These are phyloP conservation scores for Epirrita christyi DNA, from an alignment of 2,888 invertebrate genomes.

Conservation along the genomic window DNA sequence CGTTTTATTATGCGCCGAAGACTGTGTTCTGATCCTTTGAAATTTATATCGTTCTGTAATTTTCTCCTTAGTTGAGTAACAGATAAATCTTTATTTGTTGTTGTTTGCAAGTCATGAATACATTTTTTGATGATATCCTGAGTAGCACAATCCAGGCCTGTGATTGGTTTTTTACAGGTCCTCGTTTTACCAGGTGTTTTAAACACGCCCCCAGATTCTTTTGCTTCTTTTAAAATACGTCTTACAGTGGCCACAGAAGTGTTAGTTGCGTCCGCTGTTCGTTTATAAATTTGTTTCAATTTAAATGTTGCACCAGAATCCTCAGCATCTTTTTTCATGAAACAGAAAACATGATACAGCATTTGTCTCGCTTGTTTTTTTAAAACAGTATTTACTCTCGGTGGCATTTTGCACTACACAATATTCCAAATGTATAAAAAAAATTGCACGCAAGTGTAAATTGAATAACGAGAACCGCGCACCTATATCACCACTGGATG, in stretches of 20 bases:
- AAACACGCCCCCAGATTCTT: not conserved
- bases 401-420: not conserved
- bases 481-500: not conserved
- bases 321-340: not conserved
- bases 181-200: not conserved
- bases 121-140: not conserved
- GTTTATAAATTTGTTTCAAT: not conserved
- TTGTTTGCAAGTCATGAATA: not conserved
- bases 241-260: not conserved
- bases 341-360: not conserved
- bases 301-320: not conserved
- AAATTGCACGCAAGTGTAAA: not conserved
- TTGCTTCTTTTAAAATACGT: not conserved
- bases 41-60: not conserved
- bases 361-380: not conserved
- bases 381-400: not conserved
- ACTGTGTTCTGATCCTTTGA: not conserved
- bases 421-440: not conserved
- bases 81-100: not conserved
- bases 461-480: not conserved
- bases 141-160: not conserved
- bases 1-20: not conserved
- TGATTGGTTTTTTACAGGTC: not conserved
- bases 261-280: not conserved
- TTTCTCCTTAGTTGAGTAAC: not conserved